A percentile compares a stretch with the other conserved stretches of the same genome.
phyloP scores from a whole-genome alignment of 2,113 vertebrate genomes.

The Bettongia penicillata region DNA sequence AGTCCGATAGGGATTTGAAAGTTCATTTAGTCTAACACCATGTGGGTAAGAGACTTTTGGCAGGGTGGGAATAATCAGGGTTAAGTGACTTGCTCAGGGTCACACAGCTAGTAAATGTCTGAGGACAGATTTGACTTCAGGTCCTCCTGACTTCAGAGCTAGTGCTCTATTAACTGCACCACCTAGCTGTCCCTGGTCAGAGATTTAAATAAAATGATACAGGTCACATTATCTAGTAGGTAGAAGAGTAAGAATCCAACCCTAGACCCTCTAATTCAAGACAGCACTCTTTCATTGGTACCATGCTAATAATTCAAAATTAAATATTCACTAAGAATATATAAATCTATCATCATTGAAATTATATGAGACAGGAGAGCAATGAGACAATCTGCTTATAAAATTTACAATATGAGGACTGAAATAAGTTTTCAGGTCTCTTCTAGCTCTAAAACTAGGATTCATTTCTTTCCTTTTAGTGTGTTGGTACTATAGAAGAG shows the following conservation, averaged over 20 bases:
- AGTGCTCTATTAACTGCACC: not conserved
- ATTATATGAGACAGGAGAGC: not conserved
- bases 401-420: not conserved
- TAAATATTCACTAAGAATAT: not conserved
- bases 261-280: not conserved
- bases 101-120: not conserved
- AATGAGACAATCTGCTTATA: not conserved
- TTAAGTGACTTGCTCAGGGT: not conserved
- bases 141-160: not conserved
- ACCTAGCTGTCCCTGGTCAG: not conserved
- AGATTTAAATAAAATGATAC: not conserved
- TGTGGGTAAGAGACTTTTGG: not conserved
- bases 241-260: not conserved
- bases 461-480: not conserved
- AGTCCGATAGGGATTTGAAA: not conserved
- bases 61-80: not conserved
- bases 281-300: not conserved
- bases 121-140: not conserved
- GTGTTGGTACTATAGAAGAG: not conserved
- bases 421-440: not conserved
- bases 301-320: not conserved
- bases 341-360: not conserved
- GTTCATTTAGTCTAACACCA: not conserved
- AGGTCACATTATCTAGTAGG: not conserved
- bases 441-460: not conserved